phyloP scores from a whole-genome alignment of 2,113 vertebrate genomes.

The Lathamus discolor region DNA sequence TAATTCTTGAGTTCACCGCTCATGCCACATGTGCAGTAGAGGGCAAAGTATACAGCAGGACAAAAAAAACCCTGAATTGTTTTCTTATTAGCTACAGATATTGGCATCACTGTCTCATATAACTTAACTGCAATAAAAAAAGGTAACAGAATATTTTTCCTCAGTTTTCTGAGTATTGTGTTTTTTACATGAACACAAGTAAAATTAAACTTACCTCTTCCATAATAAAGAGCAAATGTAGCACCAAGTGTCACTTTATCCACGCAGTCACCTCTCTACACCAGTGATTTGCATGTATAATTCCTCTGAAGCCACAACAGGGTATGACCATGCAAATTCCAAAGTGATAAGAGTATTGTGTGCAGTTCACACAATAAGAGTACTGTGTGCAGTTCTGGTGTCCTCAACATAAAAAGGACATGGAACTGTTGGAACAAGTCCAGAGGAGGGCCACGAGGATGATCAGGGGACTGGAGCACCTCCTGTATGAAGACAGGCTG shows the following conservation, averaged over 20 bases:
- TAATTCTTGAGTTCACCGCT: background rate
- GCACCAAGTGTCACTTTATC: background rate
- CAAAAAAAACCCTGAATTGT: accelerated
- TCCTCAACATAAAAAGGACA: too few species aligned
- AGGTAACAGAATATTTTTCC: background rate
- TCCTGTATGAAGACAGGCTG: too few species aligned
- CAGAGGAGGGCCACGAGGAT: too few species aligned
- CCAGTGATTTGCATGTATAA: background rate
- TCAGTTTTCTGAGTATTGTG: background rate
- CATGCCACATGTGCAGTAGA: background rate
- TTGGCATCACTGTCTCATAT: background rate
- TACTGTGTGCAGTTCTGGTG: too few species aligned
- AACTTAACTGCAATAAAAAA: background rate
- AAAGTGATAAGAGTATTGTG: background rate
- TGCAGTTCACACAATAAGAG: too few species aligned
- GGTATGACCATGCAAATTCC: background rate
- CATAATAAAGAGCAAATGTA: background rate
- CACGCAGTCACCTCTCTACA: background rate
- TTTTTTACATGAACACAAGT: background rate
- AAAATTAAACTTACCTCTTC: background rate
- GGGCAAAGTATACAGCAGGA: background rate
- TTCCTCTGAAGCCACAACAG: background rate
- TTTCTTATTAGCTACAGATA: background rate
- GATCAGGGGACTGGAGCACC: too few species aligned
- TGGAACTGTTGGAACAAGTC: too few species aligned